Percentiles rank a stretch among this genome's conserved stretches.
phyloP scores from a whole-genome alignment of 1,140 invertebrate species.

The Phenacoccus solenopsis region DNA sequence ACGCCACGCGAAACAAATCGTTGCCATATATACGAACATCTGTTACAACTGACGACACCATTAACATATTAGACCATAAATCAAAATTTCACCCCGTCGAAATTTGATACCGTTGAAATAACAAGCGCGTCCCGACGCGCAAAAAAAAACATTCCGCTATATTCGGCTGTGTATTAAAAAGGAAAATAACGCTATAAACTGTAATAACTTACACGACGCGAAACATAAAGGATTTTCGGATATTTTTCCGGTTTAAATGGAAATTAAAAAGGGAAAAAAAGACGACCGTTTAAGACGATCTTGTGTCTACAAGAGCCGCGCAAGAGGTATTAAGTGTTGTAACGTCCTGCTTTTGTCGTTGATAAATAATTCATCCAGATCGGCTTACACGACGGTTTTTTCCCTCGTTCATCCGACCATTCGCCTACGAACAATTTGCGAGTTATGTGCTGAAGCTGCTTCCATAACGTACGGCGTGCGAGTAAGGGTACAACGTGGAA shows the following conservation, averaged over 20 bases:
- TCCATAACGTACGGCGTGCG: neutral
- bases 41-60: no score
- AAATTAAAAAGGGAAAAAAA: neutral
- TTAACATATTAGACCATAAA: no score
- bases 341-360: conserved; percentile 15
- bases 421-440: no score
- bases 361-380: conserved; percentile 15
- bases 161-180: no score
- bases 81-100: no score
- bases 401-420: no score
- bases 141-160: no score
- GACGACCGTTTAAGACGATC: conserved; percentile 7
- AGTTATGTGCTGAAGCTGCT: neutral
- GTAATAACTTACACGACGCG: neutral
- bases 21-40: no score
- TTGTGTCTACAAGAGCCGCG: neutral
- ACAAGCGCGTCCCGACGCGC: no score
- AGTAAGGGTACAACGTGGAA: no score
- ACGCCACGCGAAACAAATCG: no score
- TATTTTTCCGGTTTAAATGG: conserved; percentile 4
- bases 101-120: no score
- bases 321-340: conserved; percentile 7
- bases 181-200: neutral
- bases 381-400: neutral
- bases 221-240: conserved; percentile 7